Conservation (phyloP, 1,140 invertebrate species). For the Sweltsa coloradensis region DNA sequence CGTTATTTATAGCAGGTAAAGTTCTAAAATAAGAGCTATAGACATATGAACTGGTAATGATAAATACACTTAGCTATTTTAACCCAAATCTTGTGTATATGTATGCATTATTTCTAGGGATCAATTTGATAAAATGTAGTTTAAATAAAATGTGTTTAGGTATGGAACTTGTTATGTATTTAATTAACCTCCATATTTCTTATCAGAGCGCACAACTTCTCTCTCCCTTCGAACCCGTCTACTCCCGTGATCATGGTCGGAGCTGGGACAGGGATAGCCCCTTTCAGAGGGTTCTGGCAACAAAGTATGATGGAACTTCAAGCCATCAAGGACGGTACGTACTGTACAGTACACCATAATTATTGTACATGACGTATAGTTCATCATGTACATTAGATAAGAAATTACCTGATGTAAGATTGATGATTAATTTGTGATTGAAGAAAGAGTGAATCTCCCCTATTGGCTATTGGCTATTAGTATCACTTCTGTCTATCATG, state of each 20-base stretch:
- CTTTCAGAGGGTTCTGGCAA: slow-evolving; percentile 86
- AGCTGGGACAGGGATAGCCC: slow-evolving; percentile 86
- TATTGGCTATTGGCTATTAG: too few species aligned
- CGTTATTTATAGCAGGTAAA: too few species aligned
- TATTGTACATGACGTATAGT: not conserved
- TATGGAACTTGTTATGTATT: too few species aligned
- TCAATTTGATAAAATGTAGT: too few species aligned
- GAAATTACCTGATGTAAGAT: not conserved
- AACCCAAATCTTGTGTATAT: too few species aligned
- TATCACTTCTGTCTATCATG: not conserved
- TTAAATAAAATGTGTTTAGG: too few species aligned
- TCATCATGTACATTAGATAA: not conserved
- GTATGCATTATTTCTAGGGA: too few species aligned
- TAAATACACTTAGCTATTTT: too few species aligned
- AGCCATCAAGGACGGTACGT: not conserved
- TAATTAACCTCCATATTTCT: slow-evolving; percentile 16
- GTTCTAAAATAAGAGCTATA: too few species aligned
- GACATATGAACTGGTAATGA: too few species aligned
- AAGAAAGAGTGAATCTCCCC: not conserved
- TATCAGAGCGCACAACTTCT: slow-evolving; percentile 76
- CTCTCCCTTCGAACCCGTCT: slow-evolving; percentile 69
- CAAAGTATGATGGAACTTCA: slow-evolving; percentile 35
- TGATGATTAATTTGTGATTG: not conserved
- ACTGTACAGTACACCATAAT: not conserved
- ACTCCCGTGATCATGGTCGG: slow-evolving; percentile 89